Conservation (phyloP, 2,797 vertebrate species). For the Rhinella marina region DNA sequence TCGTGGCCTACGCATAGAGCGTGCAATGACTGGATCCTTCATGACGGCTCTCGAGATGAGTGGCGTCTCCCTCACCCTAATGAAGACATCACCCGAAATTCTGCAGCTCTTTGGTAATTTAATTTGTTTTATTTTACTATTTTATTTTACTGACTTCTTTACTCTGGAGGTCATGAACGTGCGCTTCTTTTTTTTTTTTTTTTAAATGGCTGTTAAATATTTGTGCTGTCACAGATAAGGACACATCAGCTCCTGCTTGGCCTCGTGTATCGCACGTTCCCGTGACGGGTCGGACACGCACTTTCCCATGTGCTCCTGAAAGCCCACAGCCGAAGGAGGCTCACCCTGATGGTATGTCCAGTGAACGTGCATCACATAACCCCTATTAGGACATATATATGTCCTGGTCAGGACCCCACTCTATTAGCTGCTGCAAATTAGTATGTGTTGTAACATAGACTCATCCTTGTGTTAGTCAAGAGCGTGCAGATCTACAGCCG, state of each 20-base stretch:
- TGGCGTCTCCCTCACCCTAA: constrained; percentile 86
- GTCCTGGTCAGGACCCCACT: no score
- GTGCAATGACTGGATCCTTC: constrained; percentile 87
- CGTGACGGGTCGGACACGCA: constrained; percentile 70
- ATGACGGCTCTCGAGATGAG: constrained; percentile 96
- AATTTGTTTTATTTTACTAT: not conserved
- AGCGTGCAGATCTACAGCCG: constrained; percentile 64
- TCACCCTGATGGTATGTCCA: constrained; percentile 33
- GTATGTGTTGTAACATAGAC: not conserved
- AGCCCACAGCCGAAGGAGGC: not conserved
- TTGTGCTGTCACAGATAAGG: constrained; percentile 74
- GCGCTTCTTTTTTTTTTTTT: not conserved
- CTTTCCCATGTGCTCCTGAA: constrained; percentile 64
- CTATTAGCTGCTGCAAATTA: no score
- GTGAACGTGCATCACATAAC: not conserved
- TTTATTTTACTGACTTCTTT: not conserved
- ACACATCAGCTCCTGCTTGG: constrained; percentile 86
- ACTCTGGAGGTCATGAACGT: not conserved
- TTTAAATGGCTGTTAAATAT: accelerated
- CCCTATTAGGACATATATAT: no score
- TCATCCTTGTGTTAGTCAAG: constrained; percentile 25
- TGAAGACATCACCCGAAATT: constrained; percentile 78
- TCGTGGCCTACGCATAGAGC: constrained; percentile 74
- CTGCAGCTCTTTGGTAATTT: constrained; percentile 85
- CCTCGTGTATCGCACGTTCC: constrained; percentile 73